Base-by-base conservation (phyloP, 2,888 invertebrate species). In the Hirtodrosophila confusa region DNA sequence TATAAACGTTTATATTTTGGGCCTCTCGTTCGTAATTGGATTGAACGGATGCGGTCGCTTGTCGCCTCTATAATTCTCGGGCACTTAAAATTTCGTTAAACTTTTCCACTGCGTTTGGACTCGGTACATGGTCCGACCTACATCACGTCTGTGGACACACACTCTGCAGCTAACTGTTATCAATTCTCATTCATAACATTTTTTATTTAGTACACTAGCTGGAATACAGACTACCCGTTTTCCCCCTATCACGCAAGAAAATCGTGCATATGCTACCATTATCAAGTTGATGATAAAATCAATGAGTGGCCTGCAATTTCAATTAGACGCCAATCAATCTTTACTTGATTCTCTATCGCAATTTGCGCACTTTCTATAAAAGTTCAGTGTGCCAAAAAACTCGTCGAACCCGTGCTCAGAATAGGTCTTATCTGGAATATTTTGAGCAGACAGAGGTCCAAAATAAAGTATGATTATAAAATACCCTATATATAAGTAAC, bases 371-470 rank as follows among this genome's bases (percentile, higher is more conserved):
- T 74, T 78, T 50, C 33, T 45, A 35, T 23, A 48, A 41, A 47
- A 79, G 86, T 86, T 79, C 80, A 80, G 53, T 88, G 84, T 79
- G 80, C 77, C 84, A 86, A 58, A 47, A 73, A 67, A 56, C 49
- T 39, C 45, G 41, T 43, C 27, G 35, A 48, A 56, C 71, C 43
- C 37, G 49, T 64, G 45, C 27, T 37, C 12, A 31, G 36, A 40
- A 40, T 40, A 45, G 37, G 3, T 41, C 68, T 73, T 73, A 78
- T 78, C 73, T 57, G 27, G 3, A 53, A 36, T 49, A 41, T 49
- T 69, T 40, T 61, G 54, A 60, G n/a, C n/a, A n/a, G n/a, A n/a
- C n/a, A 17, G 17, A 17, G 17, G 17, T 17, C 17, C 17, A 17
- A 17, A 17, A 1, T 1, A 17, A 17, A 17, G 17, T 1, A 1